Conservation (phyloP, 2,888 invertebrate species). For the Cybosia mesomella region DNA sequence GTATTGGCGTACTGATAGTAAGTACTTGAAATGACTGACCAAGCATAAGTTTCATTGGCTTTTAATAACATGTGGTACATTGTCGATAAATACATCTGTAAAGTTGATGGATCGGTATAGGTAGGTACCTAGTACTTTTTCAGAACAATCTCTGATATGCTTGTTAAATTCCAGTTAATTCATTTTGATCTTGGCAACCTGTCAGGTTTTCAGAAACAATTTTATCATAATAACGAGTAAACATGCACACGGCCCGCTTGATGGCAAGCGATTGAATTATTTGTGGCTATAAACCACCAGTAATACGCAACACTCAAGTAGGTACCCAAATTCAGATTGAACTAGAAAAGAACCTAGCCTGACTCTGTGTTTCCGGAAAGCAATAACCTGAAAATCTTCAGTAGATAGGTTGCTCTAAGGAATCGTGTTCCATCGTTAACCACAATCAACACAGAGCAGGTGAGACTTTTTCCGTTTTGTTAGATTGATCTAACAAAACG, state of each 20-base stretch:
- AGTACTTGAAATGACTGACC: conserved; percentile 5
- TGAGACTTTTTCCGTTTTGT: too few species aligned
- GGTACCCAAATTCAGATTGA: too few species aligned
- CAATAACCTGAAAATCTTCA: too few species aligned
- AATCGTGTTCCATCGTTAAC: too few species aligned
- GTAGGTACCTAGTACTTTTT: background rate
- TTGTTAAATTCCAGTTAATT: background rate
- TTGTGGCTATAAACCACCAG: background rate
- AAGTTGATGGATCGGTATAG: background rate
- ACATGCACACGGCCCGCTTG: background rate
- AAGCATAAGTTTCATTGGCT: conserved; percentile 5
- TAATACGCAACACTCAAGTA: background rate
- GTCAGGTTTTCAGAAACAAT: background rate
- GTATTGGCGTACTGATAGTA: conserved; percentile 14
- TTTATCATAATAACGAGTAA: background rate
- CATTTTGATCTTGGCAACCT: background rate
- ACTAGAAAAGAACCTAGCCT: background rate
- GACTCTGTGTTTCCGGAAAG: background rate
- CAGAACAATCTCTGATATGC: background rate
- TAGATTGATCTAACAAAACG: too few species aligned
- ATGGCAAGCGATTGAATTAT: background rate
- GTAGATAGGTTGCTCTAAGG: too few species aligned
- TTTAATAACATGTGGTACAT: conserved; percentile 10
- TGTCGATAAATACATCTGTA: background rate
- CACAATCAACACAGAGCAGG: too few species aligned